Evolutionary conservation across 92 coral and sea anemone species (phyloP), one percentile per base, ranked within the genome.

Genomic region (Umimayanthus chanpuru): DNA sequence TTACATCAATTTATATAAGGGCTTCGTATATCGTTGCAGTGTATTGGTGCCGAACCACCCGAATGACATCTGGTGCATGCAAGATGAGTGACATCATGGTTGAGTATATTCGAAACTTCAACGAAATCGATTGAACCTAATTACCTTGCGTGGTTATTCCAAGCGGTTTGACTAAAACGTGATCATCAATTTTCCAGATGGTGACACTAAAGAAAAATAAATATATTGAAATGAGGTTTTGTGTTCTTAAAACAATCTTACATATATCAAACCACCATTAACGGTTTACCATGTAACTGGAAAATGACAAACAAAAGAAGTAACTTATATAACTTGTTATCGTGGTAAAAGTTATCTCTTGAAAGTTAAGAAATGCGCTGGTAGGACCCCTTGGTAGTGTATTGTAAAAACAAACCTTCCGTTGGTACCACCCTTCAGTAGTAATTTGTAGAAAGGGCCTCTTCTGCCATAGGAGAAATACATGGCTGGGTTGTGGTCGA

Each of bases 381-480:
- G 50, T 67, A 67, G 73, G 20, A 71, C 18, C 76, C 76, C 76
- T 71, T 85, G 64, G 65, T 79, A 81, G 38, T 29, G 32, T 30
- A 67, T 47, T 36, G 38, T 70, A 32, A 23, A 12, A n/a, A 81
- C 83, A 38, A 85, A 84, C 90, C 94, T 95, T 90, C 99, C 99
- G 82, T 86, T 85, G 32, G 97, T 91, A 76, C 93, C 91, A 47
- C 99, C 99, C 88, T 88, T 92, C 6, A 97, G 92, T 36, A 97
- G 80, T 39, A 97, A 90, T 65, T 97, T 95, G 90, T 97, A 96
- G 82, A 92, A 97, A 0, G 99, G 99, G 58, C 94, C 99, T 90
- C 99, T 92, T 38, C 99, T 92, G 18, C 99, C 99, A 80, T 96
- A 97, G 6, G 99, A 97, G 83, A 97, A 97, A 77, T 90, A 91